These are phyloP conservation scores for Diplodus sargus DNA, from an alignment of 2,797 vertebrate genomes.

Conservation along the genomic window DNA sequence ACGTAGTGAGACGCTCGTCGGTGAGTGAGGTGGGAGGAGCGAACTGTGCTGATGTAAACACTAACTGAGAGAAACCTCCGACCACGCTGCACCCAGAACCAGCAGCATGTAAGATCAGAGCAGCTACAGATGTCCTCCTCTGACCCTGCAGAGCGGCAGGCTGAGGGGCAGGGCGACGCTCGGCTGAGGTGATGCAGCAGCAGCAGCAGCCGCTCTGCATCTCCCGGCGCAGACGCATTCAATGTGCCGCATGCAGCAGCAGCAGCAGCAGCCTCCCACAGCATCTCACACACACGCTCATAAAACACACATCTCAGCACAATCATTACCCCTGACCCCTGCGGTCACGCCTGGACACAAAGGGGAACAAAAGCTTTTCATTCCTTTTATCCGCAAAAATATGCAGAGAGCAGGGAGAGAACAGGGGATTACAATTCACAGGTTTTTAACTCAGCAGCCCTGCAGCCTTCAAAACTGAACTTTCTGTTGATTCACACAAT, in stretches of 20 bases:
- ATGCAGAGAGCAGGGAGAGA: conserved; percentile 14
- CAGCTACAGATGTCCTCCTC: background rate
- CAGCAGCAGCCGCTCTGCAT: conserved; percentile 61
- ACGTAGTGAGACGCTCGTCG: background rate
- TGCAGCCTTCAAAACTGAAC: conserved; percentile 33
- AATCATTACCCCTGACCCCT: conserved; percentile 28
- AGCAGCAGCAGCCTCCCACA: conserved; percentile 53
- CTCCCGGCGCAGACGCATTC: conserved; percentile 71
- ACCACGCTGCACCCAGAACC: conserved; percentile 11
- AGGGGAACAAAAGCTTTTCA: conserved; percentile 64
- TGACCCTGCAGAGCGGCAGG: conserved; percentile 1
- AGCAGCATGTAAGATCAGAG: background rate
- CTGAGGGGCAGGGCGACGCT: conserved; percentile 43
- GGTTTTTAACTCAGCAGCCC: conserved; percentile 2
- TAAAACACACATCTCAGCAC: conserved; percentile 56
- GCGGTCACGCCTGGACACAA: conserved; percentile 43
- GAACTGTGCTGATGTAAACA: conserved; percentile 19
- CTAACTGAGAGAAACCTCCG: background rate
- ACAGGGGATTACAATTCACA: conserved; percentile 33
- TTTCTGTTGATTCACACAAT: conserved; percentile 29
- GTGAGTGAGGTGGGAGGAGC: conserved; percentile 34
- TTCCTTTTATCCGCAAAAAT: conserved; percentile 47
- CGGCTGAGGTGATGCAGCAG: conserved; percentile 13
- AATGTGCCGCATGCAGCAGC: conserved; percentile 78
- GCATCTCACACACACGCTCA: conserved; percentile 38